These are phyloP conservation scores for Sitta europaea DNA, from an alignment of 2,113 vertebrate species.

Conservation along the genomic window DNA sequence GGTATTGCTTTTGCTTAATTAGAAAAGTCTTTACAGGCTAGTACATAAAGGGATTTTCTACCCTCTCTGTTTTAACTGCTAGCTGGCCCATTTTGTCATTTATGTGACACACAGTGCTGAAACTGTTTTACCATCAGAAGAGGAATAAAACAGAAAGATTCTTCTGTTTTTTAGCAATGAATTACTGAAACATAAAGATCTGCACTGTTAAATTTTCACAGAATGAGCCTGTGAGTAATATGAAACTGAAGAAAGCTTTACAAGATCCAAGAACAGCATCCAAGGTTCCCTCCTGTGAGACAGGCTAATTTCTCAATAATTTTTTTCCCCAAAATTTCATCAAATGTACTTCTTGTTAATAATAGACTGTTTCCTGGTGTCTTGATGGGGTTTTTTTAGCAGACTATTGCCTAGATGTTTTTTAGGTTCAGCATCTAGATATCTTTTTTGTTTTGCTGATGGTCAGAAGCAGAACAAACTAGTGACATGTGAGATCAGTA, in stretches of 20 bases:
- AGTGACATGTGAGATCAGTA: background rate
- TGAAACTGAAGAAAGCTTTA: background rate
- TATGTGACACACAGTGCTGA: background rate
- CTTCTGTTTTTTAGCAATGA: background rate
- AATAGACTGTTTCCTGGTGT: background rate
- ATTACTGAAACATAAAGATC: background rate
- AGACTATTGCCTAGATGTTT: background rate
- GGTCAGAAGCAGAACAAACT: background rate
- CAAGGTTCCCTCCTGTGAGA: background rate
- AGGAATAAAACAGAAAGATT: background rate
- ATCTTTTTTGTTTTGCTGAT: background rate
- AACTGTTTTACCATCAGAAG: background rate
- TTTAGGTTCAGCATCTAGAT: background rate
- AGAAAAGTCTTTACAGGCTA: background rate
- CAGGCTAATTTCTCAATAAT: background rate
- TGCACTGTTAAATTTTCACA: constrained; percentile 3
- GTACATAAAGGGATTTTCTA: background rate
- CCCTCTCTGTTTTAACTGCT: background rate
- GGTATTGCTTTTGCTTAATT: background rate
- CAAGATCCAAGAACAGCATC: background rate
- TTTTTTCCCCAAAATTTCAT: background rate
- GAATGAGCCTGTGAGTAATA: background rate
- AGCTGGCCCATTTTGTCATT: background rate
- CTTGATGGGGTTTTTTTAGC: background rate
- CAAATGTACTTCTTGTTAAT: background rate